Evolutionary conservation across 2,888 invertebrate species (phyloP).

Genomic region (Drosophila mimetica): DNA sequence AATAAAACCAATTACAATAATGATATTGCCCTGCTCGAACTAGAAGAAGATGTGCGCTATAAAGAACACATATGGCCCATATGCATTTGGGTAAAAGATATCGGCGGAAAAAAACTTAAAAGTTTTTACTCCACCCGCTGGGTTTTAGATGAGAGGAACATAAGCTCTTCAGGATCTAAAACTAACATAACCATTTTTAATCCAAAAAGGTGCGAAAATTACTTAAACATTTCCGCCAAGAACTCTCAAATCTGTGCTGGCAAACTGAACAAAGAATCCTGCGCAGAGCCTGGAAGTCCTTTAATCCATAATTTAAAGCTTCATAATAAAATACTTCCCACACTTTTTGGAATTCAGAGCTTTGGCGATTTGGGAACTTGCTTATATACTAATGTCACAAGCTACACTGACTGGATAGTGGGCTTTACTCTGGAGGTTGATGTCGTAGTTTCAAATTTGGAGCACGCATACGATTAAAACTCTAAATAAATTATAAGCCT

Average conservation of each 20-base stretch:
- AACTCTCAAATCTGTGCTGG: neutral
- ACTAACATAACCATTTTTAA: neutral
- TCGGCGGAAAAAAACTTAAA: neutral
- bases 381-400: neutral
- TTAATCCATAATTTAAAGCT: neutral
- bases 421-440: neutral
- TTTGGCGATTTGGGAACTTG: neutral
- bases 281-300: neutral
- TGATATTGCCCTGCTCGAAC: slow-evolving; percentile 5
- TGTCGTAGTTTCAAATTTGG: neutral
- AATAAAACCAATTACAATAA: neutral
- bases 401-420: neutral
- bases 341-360: neutral
- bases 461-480: neutral
- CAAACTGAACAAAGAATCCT: neutral
- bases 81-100: neutral
- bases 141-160: neutral
- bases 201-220: neutral
- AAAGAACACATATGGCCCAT: neutral
- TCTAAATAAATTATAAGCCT: no score
- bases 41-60: neutral
- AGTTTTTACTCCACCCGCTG: neutral
- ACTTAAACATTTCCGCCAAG: neutral
- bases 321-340: no score
- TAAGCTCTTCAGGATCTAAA: no score